Percentiles rank a stretch among this genome's conserved stretches.
These are phyloP conservation scores for Paramormyrops hopkinsi DNA, from an alignment of 2,797 vertebrate species.

Conservation along the genomic window DNA sequence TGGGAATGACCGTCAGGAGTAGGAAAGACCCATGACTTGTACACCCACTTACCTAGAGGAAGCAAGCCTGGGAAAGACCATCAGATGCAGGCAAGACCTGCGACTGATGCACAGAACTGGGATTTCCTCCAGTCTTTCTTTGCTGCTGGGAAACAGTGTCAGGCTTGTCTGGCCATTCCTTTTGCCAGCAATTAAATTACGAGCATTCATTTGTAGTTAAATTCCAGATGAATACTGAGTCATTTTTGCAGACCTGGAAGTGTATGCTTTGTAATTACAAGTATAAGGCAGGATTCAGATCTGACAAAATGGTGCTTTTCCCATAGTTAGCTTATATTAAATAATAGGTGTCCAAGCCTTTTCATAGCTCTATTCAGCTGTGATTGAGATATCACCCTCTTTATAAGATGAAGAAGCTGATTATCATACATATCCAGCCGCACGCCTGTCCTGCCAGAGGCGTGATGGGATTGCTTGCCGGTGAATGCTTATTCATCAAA, in stretches of 20 bases:
- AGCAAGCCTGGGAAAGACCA: not conserved
- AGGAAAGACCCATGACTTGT: not conserved
- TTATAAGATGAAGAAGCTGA: conserved; percentile 5
- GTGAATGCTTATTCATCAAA: conserved; percentile 10
- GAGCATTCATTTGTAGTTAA: not conserved
- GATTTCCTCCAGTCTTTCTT: not conserved
- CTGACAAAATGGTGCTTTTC: not conserved
- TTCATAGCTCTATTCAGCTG: not conserved
- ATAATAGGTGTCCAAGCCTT: not conserved
- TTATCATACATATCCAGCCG: not conserved
- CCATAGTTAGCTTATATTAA: not conserved
- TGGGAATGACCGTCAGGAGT: not conserved
- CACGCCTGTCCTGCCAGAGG: not conserved
- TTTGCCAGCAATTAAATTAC: not conserved
- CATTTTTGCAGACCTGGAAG: not conserved
- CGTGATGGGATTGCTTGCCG: not conserved
- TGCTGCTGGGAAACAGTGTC: not conserved
- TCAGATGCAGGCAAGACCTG: not conserved
- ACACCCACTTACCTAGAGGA: not conserved
- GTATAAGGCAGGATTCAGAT: not conserved
- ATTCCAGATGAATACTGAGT: not conserved
- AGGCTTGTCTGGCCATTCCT: not conserved
- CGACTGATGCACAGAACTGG: not conserved
- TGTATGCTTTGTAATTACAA: not conserved
- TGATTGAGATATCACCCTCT: not conserved